Base-by-base conservation (phyloP, 1,140 invertebrate genomes). In the Drosophila malerkotliana region DNA sequence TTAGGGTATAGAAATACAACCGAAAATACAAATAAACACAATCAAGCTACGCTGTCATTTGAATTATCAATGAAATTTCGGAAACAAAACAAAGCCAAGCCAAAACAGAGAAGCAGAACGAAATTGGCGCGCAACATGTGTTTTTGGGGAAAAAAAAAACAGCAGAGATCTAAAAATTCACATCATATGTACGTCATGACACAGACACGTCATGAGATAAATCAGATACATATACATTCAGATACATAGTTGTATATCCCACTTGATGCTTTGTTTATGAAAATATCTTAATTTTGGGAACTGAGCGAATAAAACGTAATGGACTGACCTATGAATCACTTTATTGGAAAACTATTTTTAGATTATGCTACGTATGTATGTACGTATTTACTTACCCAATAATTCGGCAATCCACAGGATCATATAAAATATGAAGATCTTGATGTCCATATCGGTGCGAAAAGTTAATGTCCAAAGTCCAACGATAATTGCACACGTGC, bases 11-110 rank as follows among this genome's bases (percentile, higher is more conserved):
- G 5, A 68, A 64, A 77, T 55, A 61, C 44, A 79, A 68, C 51
- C 57, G 26, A 78, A 73, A 44, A 66, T 47, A 55, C 41, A 61
- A 41, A 51, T 37, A 61, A 28, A 73, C 37, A 83, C 58, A 69
- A 45, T 47, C 48, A 37, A 34, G 59, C 48, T 59, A 60, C 34
- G 48, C 51, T 44, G 64, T 60, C 76, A 71, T 85, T 77, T 64
- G 76, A 85, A 81, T 87, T 80, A 87, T 85, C 82, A 85, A 85
- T 85, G 82, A 85, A 85, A 87, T 71, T 61, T 85, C 67, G 58
- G 68, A 80, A 79, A 51, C 48, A 78, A 60, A 62, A 74, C 60
- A 59, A 81, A 74, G 51, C 66, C 32, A 67, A 72, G 26, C 26
- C 26, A 28, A 79, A 67, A 77, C 56, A 37, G 55, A 83, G 74